A percentile compares a stretch with the other conserved stretches of the same genome.
These are phyloP conservation scores for Ectemnius lituratus DNA, from an alignment of 2,888 invertebrate species.

Conservation along the genomic window DNA sequence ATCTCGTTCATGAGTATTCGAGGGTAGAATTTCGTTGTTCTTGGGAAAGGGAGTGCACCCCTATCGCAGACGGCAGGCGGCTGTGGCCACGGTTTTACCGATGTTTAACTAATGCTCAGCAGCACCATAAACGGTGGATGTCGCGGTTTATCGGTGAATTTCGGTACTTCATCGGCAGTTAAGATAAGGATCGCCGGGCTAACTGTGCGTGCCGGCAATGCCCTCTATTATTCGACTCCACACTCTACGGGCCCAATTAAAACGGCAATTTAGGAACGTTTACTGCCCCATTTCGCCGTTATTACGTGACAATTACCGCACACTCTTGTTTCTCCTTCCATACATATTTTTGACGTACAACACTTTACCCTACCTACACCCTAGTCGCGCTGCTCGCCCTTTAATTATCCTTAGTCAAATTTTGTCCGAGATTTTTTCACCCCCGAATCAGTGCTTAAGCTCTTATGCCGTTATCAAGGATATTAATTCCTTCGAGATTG, in stretches of 20 bases:
- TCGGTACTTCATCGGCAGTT: conserved; percentile 49
- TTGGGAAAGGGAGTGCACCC: conserved; percentile 21
- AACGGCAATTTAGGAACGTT: conserved; percentile 60
- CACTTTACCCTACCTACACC: neutral
- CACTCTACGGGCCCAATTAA: conserved; percentile 54
- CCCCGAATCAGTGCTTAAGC: too few species aligned
- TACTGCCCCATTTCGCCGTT: conserved; percentile 41
- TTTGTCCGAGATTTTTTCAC: too few species aligned
- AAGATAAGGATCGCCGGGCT: conserved; percentile 47
- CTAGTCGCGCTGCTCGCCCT: neutral
- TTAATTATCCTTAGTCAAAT: neutral
- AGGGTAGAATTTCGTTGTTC: conserved; percentile 19
- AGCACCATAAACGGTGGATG: conserved; percentile 4
- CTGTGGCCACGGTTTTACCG: conserved; percentile 27
- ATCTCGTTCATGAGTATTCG: conserved; percentile 16
- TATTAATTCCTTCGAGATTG: too few species aligned
- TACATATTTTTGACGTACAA: neutral
- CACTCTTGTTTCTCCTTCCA: neutral
- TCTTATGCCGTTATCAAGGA: too few species aligned
- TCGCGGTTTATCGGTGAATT: conserved; percentile 41
- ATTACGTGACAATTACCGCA: conserved; percentile 57
- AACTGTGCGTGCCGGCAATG: conserved; percentile 18
- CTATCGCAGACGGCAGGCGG: conserved; percentile 13
- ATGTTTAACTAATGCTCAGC: conserved; percentile 21
- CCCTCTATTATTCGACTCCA: conserved; percentile 40